Percentiles rank a stretch among this genome's conserved stretches.
phyloP scores from a whole-genome alignment of 2,888 invertebrate genomes.

The Trimorus sp. region DNA sequence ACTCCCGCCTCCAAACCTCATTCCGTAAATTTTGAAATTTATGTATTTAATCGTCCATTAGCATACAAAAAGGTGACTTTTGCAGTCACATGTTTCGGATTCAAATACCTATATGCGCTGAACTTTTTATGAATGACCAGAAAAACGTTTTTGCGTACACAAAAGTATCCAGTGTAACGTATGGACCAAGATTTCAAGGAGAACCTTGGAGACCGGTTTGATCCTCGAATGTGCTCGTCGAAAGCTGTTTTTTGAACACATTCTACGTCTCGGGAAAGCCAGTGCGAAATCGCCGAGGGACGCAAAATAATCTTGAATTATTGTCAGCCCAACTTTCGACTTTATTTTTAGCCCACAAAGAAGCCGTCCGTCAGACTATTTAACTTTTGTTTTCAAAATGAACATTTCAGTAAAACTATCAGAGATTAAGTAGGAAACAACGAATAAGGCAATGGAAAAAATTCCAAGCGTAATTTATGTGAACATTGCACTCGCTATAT shows the following conservation, averaged over 20 bases:
- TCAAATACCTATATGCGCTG: neutral
- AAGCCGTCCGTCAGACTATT: no score
- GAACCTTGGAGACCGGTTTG: slow-evolving; percentile 69
- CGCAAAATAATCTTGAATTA: slow-evolving; percentile 24
- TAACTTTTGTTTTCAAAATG: no score
- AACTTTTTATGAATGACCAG: slow-evolving; percentile 33
- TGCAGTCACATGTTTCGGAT: no score
- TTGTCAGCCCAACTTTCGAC: slow-evolving; percentile 17
- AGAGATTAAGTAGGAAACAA: no score
- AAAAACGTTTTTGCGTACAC: slow-evolving; percentile 11
- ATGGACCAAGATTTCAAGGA: slow-evolving; percentile 55
- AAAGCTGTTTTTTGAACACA: slow-evolving; percentile 62
- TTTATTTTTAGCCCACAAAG: slow-evolving; percentile 36
- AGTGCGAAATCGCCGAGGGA: slow-evolving; percentile 34
- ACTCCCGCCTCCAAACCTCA: neutral
- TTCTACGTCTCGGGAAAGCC: slow-evolving; percentile 61
- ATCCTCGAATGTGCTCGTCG: slow-evolving; percentile 53
- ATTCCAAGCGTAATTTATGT: slow-evolving; percentile 2
- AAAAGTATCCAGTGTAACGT: slow-evolving; percentile 36
- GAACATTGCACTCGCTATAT: neutral
- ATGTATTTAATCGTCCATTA: no score
- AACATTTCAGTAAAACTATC: no score
- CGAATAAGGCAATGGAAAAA: no score
- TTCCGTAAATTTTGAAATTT: neutral
- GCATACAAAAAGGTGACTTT: no score